Conservation (phyloP, 2,113 vertebrate genomes). For the Capra hircus region DNA sequence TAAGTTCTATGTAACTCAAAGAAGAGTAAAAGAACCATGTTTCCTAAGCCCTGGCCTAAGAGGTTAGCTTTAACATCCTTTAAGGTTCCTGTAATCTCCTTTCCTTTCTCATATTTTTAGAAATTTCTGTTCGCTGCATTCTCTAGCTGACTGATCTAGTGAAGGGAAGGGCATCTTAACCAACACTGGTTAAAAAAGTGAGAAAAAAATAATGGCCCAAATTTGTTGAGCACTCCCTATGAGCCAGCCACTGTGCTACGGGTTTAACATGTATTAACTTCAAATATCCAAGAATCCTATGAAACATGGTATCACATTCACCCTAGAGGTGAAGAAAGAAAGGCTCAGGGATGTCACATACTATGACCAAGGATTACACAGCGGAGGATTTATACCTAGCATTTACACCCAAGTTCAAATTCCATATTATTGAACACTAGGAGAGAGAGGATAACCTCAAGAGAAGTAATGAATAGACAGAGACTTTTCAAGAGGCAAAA, state of each 20-base stretch:
- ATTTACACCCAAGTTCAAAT: not conserved
- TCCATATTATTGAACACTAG: not conserved
- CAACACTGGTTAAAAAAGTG: not conserved
- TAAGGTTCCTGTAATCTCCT: not conserved
- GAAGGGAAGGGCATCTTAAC: not conserved
- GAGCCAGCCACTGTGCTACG: not conserved
- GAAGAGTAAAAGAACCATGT: not conserved
- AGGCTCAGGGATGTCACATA: not conserved
- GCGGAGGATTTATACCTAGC: not conserved
- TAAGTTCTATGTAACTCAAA: not conserved
- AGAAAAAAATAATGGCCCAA: not conserved
- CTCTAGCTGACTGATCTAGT: not conserved
- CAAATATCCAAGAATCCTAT: not conserved
- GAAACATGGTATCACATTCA: not conserved
- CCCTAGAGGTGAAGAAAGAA: not conserved
- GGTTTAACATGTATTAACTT: not conserved
- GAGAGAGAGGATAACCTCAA: not conserved
- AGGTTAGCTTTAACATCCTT: not conserved
- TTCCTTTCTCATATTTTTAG: not conserved
- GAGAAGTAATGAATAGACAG: not conserved
- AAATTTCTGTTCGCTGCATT: not conserved
- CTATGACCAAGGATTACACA: not conserved
- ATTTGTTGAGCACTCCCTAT: not conserved
- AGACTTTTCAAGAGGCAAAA: not conserved
- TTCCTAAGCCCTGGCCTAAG: not conserved